phyloP scores from a whole-genome alignment of 2,888 invertebrate species.

The Teleiodes luculella region DNA sequence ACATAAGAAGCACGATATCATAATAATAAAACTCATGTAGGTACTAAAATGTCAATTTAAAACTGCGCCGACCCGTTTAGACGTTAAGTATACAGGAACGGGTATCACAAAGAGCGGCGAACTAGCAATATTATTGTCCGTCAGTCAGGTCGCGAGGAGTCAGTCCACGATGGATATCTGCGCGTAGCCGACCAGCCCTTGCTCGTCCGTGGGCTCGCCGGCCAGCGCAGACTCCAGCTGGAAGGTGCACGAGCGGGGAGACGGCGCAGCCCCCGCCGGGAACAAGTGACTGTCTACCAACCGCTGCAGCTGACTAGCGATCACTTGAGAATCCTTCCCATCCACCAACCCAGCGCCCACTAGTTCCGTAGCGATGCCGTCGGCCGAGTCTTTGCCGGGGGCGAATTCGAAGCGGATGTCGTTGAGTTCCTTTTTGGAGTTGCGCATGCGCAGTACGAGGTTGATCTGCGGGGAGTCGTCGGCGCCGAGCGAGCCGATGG shows the following conservation, averaged over 20 bases:
- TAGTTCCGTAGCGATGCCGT: slow-evolving; percentile 97
- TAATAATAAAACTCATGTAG: slow-evolving; percentile 1
- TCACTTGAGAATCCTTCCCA: slow-evolving; percentile 92
- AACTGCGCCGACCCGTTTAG: neutral
- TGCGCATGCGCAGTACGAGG: slow-evolving; percentile 93
- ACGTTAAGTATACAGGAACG: slow-evolving; percentile 2
- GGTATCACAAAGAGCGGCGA: slow-evolving; percentile 8
- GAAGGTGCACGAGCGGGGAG: slow-evolving; percentile 89
- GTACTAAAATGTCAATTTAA: slow-evolving; percentile 5
- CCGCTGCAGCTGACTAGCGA: slow-evolving; percentile 94
- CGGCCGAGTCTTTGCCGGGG: slow-evolving; percentile 93
- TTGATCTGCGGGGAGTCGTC: slow-evolving; percentile 82
- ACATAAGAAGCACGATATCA: neutral
- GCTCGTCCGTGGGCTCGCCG: slow-evolving; percentile 92
- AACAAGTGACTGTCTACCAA: slow-evolving; percentile 83
- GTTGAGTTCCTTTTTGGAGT: slow-evolving; percentile 94
- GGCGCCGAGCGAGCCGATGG: slow-evolving; percentile 51
- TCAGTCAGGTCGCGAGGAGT: slow-evolving; percentile 24
- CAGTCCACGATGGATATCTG: slow-evolving; percentile 97
- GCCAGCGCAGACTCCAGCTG: slow-evolving; percentile 82
- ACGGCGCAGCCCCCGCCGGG: slow-evolving; percentile 59
- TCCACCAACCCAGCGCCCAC: slow-evolving; percentile 98
- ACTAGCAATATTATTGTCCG: slow-evolving; percentile 30
- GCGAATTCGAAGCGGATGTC: slow-evolving; percentile 99
- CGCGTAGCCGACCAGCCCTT: slow-evolving; percentile 96